Conservation (phyloP, 2,797 vertebrate genomes). For the Melanotaenia nigrans region DNA sequence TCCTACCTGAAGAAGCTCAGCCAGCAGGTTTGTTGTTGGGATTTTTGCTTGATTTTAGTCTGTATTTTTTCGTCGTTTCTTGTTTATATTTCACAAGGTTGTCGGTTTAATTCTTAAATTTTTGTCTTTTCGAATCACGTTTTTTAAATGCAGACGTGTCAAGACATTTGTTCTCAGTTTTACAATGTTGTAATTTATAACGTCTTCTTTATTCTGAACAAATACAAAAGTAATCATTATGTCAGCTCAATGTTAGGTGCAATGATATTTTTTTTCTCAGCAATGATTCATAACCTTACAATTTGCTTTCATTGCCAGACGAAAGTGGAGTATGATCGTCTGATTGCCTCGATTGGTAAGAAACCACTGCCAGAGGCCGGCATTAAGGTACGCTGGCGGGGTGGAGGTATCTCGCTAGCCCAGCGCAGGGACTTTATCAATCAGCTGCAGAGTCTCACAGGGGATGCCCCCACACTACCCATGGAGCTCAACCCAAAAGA, state of each 20-base stretch:
- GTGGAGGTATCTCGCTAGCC: slow-evolving; percentile 87
- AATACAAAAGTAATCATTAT: neutral
- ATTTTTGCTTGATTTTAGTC: no score
- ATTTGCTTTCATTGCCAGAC: slow-evolving; percentile 78
- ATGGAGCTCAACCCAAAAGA: slow-evolving; percentile 94
- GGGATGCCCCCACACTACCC: slow-evolving; percentile 84
- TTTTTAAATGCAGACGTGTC: neutral
- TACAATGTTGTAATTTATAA: neutral
- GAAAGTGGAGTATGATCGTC: slow-evolving; percentile 94
- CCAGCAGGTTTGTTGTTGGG: slow-evolving; percentile 88
- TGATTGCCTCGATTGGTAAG: slow-evolving; percentile 92
- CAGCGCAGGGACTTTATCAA: slow-evolving; percentile 92
- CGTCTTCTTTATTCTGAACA: neutral
- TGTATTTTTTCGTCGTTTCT: neutral
- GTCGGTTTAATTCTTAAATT: neutral
- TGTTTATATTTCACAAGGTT: neutral
- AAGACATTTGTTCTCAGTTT: neutral
- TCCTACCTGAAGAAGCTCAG: slow-evolving; percentile 99
- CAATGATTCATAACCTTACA: neutral
- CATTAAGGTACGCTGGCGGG: slow-evolving; percentile 92
- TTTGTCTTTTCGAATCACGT: neutral
- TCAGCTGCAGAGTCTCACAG: slow-evolving; percentile 91
- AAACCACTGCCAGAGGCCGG: slow-evolving; percentile 87
- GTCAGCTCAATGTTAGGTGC: neutral
- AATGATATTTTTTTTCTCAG: neutral